phyloP scores from a whole-genome alignment of 2,888 invertebrate genomes.

The Orchestes rusci region DNA sequence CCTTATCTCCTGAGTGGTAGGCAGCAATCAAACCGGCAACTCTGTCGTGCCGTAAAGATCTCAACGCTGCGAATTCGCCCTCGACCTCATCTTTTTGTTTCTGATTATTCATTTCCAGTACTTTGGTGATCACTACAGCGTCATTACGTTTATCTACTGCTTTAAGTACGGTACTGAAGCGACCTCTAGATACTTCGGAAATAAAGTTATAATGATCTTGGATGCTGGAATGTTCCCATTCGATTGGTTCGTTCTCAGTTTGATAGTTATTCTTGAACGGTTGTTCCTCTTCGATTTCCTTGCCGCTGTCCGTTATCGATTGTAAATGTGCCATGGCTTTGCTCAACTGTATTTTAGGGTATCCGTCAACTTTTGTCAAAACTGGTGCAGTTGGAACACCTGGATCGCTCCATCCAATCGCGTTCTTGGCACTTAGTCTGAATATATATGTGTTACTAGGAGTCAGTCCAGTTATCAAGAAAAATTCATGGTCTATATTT shows the following conservation, averaged over 20 bases:
- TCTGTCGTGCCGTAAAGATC: constrained; percentile 79
- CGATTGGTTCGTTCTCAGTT: constrained; percentile 65
- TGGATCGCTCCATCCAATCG: constrained; percentile 89
- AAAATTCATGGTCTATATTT: constrained; percentile 92
- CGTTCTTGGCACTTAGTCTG: constrained; percentile 80
- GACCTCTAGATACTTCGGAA: constrained; percentile 65
- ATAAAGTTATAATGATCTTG: constrained; percentile 77
- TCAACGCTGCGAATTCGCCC: constrained; percentile 77
- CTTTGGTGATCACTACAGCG: constrained; percentile 79
- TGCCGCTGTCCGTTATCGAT: constrained; percentile 76
- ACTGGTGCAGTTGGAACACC: constrained; percentile 73
- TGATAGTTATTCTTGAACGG: constrained; percentile 63
- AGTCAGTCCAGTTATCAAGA: constrained; percentile 68
- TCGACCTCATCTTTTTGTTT: constrained; percentile 61
- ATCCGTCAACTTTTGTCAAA: constrained; percentile 57
- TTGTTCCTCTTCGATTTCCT: constrained; percentile 57
- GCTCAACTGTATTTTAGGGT: constrained; percentile 64
- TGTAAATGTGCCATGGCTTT: constrained; percentile 80
- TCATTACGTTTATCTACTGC: constrained; percentile 70
- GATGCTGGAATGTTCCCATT: constrained; percentile 63
- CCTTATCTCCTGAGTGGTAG: constrained; percentile 62
- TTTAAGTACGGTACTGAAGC: constrained; percentile 80
- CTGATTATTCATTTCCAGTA: constrained; percentile 57
- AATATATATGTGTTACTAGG: constrained; percentile 82
- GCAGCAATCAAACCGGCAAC: constrained; percentile 70